A percentile compares a stretch with the other conserved stretches of the same genome.
Conservation (phyloP, 2,113 vertebrate genomes). For the Cololabis saira region DNA sequence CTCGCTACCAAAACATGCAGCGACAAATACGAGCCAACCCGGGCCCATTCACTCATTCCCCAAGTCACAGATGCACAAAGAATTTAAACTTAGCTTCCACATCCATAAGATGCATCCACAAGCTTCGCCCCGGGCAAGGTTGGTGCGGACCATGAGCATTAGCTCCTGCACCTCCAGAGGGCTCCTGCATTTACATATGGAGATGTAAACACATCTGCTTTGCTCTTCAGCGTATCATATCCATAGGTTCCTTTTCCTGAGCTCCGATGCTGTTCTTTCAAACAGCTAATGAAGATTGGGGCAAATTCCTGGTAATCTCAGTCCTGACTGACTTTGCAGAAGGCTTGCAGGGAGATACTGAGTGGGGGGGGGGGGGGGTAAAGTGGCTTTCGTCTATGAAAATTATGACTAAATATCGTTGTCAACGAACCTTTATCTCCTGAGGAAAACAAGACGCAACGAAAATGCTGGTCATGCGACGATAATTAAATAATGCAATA, state of each 20-base stretch:
- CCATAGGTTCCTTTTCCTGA: not conserved
- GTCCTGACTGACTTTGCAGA: not conserved
- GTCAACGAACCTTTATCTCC: no score
- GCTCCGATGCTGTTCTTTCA: slow-evolving; percentile 23
- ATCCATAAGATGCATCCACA: slow-evolving; percentile 37
- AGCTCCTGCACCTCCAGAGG: not conserved
- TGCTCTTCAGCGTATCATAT: slow-evolving; percentile 38
- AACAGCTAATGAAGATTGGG: not conserved
- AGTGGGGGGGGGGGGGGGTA: slow-evolving; percentile 1
- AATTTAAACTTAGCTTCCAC: slow-evolving; percentile 40
- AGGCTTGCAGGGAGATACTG: not conserved
- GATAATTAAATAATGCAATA: no score
- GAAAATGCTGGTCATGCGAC: no score
- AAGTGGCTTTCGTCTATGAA: no score
- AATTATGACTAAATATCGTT: no score
- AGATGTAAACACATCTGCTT: no score
- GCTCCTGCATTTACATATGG: no score
- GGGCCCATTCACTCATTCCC: slow-evolving; percentile 20
- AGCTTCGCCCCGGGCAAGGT: slow-evolving; percentile 27
- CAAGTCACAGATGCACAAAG: slow-evolving; percentile 15
- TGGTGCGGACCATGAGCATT: slow-evolving; percentile 25
- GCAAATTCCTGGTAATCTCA: not conserved
- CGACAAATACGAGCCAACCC: slow-evolving; percentile 35
- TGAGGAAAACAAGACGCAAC: no score
- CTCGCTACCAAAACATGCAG: slow-evolving; percentile 51